Conservation (phyloP, 1,140 invertebrate genomes). For the Microplitis mediator region DNA sequence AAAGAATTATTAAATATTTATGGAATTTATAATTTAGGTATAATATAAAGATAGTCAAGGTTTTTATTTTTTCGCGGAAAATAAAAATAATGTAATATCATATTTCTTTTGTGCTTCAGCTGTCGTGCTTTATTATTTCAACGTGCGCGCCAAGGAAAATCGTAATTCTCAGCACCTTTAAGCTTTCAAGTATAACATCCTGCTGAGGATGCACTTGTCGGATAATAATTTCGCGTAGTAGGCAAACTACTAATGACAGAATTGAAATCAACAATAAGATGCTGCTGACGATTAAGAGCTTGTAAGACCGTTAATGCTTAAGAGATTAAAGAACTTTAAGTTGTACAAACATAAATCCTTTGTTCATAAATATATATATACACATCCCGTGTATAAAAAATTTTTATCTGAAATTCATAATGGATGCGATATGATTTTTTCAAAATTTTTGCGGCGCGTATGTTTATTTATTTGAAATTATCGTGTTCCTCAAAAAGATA, state of each 20-base stretch:
- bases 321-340: no score
- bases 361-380: no score
- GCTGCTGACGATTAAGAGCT: background rate
- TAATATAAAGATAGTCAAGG: background rate
- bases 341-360: no score
- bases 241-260: background rate
- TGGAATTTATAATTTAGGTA: no score
- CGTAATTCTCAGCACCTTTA: background rate
- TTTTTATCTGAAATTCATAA: no score
- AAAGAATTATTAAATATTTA: no score
- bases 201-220: slow-evolving; percentile 17
- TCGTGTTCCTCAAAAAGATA: no score
- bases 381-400: no score
- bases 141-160: background rate
- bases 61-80: no score
- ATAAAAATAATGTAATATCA: background rate
- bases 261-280: background rate
- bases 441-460: no score
- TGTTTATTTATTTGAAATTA: no score
- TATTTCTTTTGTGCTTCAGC: background rate
- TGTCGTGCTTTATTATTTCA: background rate
- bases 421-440: no score
- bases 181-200: background rate
- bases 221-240: slow-evolving; percentile 7
- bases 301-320: background rate